Conservation (phyloP, 92 coral and sea anemone genomes). For the Micromussa lordhowensis region DNA sequence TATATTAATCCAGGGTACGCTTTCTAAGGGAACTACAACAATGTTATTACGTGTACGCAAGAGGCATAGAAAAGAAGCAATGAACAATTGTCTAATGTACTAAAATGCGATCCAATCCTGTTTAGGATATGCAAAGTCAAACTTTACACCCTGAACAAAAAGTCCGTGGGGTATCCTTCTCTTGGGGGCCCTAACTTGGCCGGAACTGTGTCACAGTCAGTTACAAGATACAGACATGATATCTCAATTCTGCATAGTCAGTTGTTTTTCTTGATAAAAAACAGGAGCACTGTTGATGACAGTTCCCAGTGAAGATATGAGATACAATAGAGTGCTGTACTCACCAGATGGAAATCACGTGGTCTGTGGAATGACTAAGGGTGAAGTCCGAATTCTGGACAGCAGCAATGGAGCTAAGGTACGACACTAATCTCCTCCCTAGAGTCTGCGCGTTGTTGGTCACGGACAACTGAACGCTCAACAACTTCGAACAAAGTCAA, state of each 20-base stretch:
- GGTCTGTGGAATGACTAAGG: conserved; percentile 14
- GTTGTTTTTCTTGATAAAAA: background rate
- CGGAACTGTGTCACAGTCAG: background rate
- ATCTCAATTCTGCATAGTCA: background rate
- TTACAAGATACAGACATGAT: background rate
- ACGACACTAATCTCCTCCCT: background rate
- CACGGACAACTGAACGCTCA: too few relatives aligned
- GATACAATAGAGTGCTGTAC: background rate
- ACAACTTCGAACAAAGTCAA: too few relatives aligned
- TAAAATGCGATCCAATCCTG: background rate
- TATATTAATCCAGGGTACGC: too few relatives aligned
- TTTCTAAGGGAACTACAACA: too few relatives aligned
- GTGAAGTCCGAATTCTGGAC: conserved; percentile 24
- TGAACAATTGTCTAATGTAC: too few relatives aligned
- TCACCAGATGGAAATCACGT: conserved; percentile 26
- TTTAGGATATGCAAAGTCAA: too few relatives aligned
- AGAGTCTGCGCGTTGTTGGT: background rate
- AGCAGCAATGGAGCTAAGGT: conserved; percentile 21
- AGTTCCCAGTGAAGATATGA: conserved; percentile 8
- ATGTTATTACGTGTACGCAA: too few relatives aligned
- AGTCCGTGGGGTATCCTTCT: too few relatives aligned
- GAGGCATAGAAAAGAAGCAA: background rate
- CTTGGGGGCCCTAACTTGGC: too few relatives aligned
- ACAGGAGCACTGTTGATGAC: conserved; percentile 21
- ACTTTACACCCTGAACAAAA: too few relatives aligned